These are phyloP conservation scores for Sebastes flavidus DNA, from an alignment of 2,797 vertebrate genomes.

Conservation along the genomic window DNA sequence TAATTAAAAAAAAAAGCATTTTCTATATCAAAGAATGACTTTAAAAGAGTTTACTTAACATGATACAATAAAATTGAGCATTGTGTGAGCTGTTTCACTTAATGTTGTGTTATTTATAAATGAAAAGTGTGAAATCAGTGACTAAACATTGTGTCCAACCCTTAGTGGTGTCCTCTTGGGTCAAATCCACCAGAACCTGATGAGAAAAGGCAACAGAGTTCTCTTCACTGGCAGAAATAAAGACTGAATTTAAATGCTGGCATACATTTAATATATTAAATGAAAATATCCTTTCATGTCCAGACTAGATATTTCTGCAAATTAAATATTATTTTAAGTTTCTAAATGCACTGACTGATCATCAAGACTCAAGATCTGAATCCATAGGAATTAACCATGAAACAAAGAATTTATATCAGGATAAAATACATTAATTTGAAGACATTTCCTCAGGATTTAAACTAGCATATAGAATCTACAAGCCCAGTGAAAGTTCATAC, in stretches of 20 bases:
- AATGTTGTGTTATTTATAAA: background rate
- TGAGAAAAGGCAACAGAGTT: background rate
- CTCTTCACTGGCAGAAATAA: background rate
- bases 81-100: background rate
- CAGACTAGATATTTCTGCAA: background rate
- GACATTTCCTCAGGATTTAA: background rate
- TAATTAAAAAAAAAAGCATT: too few relatives aligned
- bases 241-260: too few relatives aligned
- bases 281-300: background rate
- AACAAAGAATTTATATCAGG: background rate
- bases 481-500: constrained; percentile 60
- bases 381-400: background rate
- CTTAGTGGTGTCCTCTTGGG: constrained; percentile 88
- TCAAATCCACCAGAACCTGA: constrained; percentile 90
- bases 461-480: background rate
- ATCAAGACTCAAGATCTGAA: background rate
- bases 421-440: background rate
- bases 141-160: constrained; percentile 94
- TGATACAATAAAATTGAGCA: background rate
- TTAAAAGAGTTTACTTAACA: background rate
- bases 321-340: background rate
- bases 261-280: background rate
- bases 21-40: background rate
- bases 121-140: background rate
- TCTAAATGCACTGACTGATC: background rate